phyloP scores from a whole-genome alignment of 2,888 invertebrate genomes.

The Zonitis immaculata region DNA sequence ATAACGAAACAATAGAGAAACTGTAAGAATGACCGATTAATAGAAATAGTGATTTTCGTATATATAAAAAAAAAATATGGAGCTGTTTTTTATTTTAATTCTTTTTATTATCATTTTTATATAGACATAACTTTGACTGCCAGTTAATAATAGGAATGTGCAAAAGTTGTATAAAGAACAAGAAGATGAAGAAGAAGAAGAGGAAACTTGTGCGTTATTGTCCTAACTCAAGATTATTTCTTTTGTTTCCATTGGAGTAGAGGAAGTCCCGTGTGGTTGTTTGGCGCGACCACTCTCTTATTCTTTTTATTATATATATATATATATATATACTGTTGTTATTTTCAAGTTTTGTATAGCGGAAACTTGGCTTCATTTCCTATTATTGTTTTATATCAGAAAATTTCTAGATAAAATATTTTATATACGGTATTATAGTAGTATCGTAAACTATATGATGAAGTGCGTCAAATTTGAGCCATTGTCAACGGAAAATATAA shows the following conservation, averaged over 20 bases:
- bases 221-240: slow-evolving; percentile 19
- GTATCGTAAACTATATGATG: background rate
- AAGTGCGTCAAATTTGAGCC: background rate
- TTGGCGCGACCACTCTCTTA: slow-evolving; percentile 16
- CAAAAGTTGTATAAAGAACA: no score
- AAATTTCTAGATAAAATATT: background rate
- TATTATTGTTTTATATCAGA: slow-evolving; percentile 11
- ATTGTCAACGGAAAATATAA: background rate
- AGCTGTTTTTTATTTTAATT: no score
- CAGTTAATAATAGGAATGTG: slow-evolving; percentile 14
- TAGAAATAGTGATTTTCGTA: no score
- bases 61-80: no score
- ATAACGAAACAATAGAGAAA: background rate
- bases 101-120: no score
- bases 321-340: no score
- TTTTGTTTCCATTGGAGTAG: slow-evolving; percentile 19
- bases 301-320: no score
- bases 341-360: slow-evolving; percentile 6
- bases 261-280: slow-evolving; percentile 14
- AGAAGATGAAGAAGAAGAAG: no score
- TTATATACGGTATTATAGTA: background rate
- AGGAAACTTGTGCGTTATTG: slow-evolving; percentile 14
- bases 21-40: background rate
- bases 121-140: slow-evolving; percentile 11
- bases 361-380: slow-evolving; percentile 14